These are phyloP conservation scores for Musca vetustissima DNA, from an alignment of 1,140 invertebrate genomes.

Conservation along the genomic window DNA sequence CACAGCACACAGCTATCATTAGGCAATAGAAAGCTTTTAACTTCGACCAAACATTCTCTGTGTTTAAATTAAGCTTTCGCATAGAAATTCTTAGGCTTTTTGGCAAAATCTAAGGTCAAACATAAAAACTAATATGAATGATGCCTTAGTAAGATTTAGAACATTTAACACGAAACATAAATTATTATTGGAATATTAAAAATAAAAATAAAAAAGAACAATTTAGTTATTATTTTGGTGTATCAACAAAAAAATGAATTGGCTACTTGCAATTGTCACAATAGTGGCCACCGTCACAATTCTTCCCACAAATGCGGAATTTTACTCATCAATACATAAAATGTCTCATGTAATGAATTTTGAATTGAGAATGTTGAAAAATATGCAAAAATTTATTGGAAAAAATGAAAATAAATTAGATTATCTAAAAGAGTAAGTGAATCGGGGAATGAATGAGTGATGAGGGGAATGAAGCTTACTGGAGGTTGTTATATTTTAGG, in stretches of 20 bases:
- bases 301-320: constrained; percentile 30
- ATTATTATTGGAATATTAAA: too few relatives aligned
- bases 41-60: not conserved
- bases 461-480: too few relatives aligned
- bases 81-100: too few relatives aligned
- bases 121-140: too few relatives aligned
- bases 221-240: not conserved
- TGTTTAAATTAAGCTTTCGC: not conserved
- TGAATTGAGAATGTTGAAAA: constrained; percentile 39
- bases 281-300: not conserved
- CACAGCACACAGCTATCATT: too few relatives aligned
- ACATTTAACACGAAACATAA: not conserved
- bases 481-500: constrained; percentile 54
- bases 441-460: not conserved
- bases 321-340: constrained; percentile 43
- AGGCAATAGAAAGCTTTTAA: constrained; percentile 17
- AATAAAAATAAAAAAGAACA: not conserved
- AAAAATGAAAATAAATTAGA: constrained; percentile 47
- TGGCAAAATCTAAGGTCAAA: constrained; percentile 3
- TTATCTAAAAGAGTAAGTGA: constrained; percentile 48
- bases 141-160: not conserved
- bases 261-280: not conserved
- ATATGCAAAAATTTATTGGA: constrained; percentile 44
- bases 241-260: not conserved
- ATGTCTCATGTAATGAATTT: constrained; percentile 43